Conservation (phyloP, 37 sponge, comb jelly and placozoan genomes). For the Beroe forskalii region DNA sequence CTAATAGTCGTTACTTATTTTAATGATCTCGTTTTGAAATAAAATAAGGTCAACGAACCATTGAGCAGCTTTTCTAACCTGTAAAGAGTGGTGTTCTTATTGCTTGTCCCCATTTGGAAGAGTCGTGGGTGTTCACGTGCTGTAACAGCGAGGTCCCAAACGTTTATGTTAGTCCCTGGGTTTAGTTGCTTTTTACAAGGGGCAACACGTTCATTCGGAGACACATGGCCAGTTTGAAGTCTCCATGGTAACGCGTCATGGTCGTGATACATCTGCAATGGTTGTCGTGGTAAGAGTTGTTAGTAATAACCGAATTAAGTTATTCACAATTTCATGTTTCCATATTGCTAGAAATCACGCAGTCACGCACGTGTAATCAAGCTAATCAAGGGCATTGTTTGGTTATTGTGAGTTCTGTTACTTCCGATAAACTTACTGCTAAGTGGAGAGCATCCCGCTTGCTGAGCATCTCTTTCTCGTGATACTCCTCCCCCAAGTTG, state of each 20-base stretch:
- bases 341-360: too few species aligned
- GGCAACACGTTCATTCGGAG: background rate
- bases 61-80: background rate
- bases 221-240: conserved; percentile 2
- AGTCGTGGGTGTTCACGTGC: background rate
- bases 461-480: background rate
- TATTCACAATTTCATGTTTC: too few species aligned
- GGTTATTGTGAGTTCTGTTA: too few species aligned
- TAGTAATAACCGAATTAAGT: too few species aligned
- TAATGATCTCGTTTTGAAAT: too few species aligned
- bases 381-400: too few species aligned
- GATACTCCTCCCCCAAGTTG: conserved; percentile 28
- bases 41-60: too few species aligned
- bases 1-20: too few species aligned
- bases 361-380: too few species aligned
- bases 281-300: too few species aligned
- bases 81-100: conserved; percentile 12
- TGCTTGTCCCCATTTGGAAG: background rate
- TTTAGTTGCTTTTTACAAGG: background rate
- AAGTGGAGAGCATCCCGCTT: background rate
- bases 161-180: too few species aligned
- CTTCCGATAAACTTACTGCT: background rate
- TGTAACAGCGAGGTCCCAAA: background rate
- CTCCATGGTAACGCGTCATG: conserved; percentile 34
- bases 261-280: too few species aligned